Percentiles rank a stretch among this genome's conserved stretches.
phyloP scores from a whole-genome alignment of 1,140 invertebrate species.

The Cyphomyrmex costatus region DNA sequence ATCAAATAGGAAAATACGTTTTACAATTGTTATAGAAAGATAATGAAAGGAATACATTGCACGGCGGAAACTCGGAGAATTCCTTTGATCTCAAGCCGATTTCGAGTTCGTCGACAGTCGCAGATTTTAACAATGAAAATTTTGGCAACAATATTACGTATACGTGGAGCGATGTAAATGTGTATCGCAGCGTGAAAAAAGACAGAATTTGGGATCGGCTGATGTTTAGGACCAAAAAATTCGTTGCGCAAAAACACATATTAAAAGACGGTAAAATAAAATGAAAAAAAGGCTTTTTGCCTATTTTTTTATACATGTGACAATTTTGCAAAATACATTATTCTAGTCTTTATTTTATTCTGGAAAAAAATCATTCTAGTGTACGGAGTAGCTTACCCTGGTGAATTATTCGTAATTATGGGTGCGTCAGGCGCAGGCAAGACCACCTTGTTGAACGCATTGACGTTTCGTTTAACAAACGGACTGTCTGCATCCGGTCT shows the following conservation, averaged over 20 bases:
- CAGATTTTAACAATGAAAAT: slow-evolving; percentile 5
- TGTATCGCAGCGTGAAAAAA: slow-evolving; percentile 73
- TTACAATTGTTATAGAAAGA: slow-evolving; percentile 40
- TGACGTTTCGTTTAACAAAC: slow-evolving; percentile 92
- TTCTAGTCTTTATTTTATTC: not conserved
- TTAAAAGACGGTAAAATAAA: slow-evolving; percentile 78
- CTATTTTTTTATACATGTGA: not conserved
- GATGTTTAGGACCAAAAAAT: slow-evolving; percentile 62
- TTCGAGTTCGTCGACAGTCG: slow-evolving; percentile 3
- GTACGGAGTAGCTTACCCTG: slow-evolving; percentile 94
- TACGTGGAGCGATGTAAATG: slow-evolving; percentile 82
- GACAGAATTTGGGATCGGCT: slow-evolving; percentile 74
- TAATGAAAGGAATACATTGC: slow-evolving; percentile 39
- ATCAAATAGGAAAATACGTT: not conserved
- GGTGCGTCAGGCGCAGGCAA: slow-evolving; percentile 98
- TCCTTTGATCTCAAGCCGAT: slow-evolving; percentile 73
- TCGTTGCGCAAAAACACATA: slow-evolving; percentile 78
- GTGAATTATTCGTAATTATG: slow-evolving; percentile 96
- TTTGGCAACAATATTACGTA: slow-evolving; percentile 77
- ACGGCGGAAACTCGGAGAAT: slow-evolving; percentile 35
- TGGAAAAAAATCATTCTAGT: slow-evolving; percentile 87
- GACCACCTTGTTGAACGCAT: slow-evolving; percentile 96
- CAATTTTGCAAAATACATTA: not conserved
- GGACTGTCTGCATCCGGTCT: slow-evolving; percentile 91
- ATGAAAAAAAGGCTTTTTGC: not conserved